These are phyloP conservation scores for Danio tinwini DNA, from an alignment of 2,797 vertebrate species.

Conservation along the genomic window DNA sequence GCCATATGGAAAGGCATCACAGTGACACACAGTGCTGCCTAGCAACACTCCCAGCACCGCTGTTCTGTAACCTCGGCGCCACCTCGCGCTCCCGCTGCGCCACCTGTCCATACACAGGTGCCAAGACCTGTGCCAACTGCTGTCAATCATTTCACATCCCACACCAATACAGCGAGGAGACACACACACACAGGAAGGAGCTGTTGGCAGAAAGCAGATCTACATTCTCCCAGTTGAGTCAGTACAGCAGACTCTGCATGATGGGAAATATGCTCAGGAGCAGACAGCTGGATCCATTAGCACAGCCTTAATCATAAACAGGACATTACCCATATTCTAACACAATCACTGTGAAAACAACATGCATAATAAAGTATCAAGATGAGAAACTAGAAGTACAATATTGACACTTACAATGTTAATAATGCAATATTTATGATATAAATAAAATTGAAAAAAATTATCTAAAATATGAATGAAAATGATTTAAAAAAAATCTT, in stretches of 20 bases:
- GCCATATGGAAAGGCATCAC: constrained; percentile 52
- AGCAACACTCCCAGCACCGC: constrained; percentile 49
- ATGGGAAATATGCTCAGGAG: constrained; percentile 30
- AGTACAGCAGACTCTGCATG: constrained; percentile 13
- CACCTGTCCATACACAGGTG: constrained; percentile 58
- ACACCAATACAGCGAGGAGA: constrained; percentile 34
- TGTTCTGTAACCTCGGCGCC: constrained; percentile 42
- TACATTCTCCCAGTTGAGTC: constrained; percentile 1
- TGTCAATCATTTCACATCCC: constrained; percentile 66
- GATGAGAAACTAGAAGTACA: not conserved
- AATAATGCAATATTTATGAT: too few species aligned
- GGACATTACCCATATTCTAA: constrained; percentile 6
- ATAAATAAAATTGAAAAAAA: too few species aligned
- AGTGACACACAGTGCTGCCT: constrained; percentile 40
- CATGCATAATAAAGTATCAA: not conserved
- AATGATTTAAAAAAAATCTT: too few species aligned
- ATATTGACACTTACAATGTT: not conserved
- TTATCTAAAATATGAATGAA: too few species aligned
- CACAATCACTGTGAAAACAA: not conserved
- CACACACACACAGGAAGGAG: constrained; percentile 26
- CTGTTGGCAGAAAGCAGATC: constrained; percentile 27
- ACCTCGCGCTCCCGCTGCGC: constrained; percentile 62
- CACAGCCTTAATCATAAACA: constrained; percentile 11
- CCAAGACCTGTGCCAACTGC: constrained; percentile 52
- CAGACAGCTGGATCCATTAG: constrained; percentile 19